phyloP scores from a whole-genome alignment of 2,113 vertebrate species.

The Entelurus aequoreus region DNA sequence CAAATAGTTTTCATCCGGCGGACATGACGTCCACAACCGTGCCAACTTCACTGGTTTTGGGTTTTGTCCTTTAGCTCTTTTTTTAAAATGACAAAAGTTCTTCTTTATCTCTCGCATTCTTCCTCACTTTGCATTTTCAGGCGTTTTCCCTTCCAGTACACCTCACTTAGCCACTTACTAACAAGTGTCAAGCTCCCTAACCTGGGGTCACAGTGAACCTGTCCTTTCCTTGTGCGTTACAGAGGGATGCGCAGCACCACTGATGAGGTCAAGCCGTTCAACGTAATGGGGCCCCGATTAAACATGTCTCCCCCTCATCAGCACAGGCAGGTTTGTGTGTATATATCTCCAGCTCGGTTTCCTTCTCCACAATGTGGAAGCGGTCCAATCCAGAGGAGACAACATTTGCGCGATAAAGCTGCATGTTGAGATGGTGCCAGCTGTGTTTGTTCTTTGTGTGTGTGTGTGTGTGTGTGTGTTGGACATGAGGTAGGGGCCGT shows the following conservation, averaged over 20 bases:
- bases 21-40: no score
- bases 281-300: slow-evolving; percentile 12
- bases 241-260: neutral
- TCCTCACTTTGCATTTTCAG: neutral
- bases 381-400: slow-evolving; percentile 32
- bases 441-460: slow-evolving; percentile 25
- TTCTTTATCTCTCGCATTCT: neutral
- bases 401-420: slow-evolving; percentile 36
- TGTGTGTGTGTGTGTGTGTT: slow-evolving; percentile 18
- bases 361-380: slow-evolving; percentile 20
- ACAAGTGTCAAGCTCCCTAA: neutral
- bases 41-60: no score
- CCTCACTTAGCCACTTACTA: slow-evolving; percentile 3
- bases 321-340: slow-evolving; percentile 11
- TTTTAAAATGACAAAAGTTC: no score
- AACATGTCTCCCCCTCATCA: slow-evolving; percentile 13
- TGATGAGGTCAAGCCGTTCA: slow-evolving; percentile 20
- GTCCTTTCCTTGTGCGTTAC: neutral
- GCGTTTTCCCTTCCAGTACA: neutral
- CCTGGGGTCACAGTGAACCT: neutral
- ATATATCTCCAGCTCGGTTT: slow-evolving; percentile 41
- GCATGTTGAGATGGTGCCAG: slow-evolving; percentile 7
- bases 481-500: slow-evolving; percentile 13
- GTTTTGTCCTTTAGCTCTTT: no score
- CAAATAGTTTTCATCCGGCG: no score